A percentile compares a stretch with the other conserved stretches of the same genome.
Conservation (phyloP, 2,113 vertebrate species). For the Pollachius pollachius region DNA sequence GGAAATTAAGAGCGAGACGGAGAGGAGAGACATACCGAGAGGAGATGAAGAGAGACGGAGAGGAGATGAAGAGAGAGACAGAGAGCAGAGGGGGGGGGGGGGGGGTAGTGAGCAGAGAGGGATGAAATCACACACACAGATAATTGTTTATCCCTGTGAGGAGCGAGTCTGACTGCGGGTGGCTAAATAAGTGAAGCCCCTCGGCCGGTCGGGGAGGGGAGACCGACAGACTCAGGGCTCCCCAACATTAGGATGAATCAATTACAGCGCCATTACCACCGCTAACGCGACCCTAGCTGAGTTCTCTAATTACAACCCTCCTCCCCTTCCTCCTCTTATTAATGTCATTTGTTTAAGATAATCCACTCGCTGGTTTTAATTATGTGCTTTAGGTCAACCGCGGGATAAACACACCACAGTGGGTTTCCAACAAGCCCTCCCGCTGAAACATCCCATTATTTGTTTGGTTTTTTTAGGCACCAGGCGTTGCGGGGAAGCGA, state of each 20-base stretch:
- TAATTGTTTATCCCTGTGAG: constrained; percentile 68
- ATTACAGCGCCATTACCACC: constrained; percentile 72
- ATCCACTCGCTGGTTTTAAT: constrained; percentile 72
- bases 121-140: constrained; percentile 22
- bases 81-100: constrained; percentile 38
- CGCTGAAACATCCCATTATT: constrained; percentile 17
- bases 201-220: constrained; percentile 56
- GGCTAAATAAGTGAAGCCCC: constrained; percentile 60
- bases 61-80: constrained; percentile 42
- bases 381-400: constrained; percentile 61
- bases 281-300: constrained; percentile 72
- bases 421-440: constrained; percentile 33
- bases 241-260: constrained; percentile 75
- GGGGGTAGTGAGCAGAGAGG: constrained; percentile 3
- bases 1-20: no score
- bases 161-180: constrained; percentile 59
- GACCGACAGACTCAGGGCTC: constrained; percentile 59
- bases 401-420: constrained; percentile 64
- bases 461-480: background rate
- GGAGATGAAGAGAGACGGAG: no score
- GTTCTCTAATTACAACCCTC: constrained; percentile 76
- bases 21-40: no score
- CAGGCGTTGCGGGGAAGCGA: no score
- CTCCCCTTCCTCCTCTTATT: constrained; percentile 43
- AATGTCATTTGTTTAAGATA: constrained; percentile 74